Percentiles rank a stretch among this genome's conserved stretches.
Evolutionary conservation across 2,888 invertebrate species (phyloP).

Genomic region (Apomyelois bistriatella): DNA sequence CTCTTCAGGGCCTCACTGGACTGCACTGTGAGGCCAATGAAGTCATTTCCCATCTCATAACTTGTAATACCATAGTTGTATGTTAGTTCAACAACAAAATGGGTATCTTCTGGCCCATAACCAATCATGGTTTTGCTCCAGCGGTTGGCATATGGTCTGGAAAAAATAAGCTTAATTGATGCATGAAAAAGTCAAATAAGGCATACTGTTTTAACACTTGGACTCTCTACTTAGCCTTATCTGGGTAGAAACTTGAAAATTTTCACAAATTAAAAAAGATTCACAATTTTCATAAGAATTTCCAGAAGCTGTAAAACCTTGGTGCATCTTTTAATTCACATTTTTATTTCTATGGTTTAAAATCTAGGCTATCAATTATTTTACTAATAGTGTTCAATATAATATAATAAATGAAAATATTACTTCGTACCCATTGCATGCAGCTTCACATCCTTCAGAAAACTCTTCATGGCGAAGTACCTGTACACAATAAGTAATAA

Average conservation of each 20-base stretch:
- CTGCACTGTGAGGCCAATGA: constrained; percentile 90
- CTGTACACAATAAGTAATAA: constrained; percentile 57
- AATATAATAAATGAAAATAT: background rate
- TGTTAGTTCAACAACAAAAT: constrained; percentile 97
- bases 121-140: constrained; percentile 99
- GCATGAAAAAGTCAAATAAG: too few species aligned
- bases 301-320: too few species aligned
- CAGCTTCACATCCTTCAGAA: constrained; percentile 96
- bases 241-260: too few species aligned
- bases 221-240: too few species aligned
- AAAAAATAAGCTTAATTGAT: background rate
- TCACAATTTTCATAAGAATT: too few species aligned
- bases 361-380: too few species aligned
- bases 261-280: too few species aligned
- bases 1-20: constrained; percentile 87
- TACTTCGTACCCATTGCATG: constrained; percentile 93
- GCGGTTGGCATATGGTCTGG: constrained; percentile 96
- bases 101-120: constrained; percentile 95
- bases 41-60: constrained; percentile 96
- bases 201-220: too few species aligned
- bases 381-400: too few species aligned
- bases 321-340: too few species aligned
- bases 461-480: constrained; percentile 98
- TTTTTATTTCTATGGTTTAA: too few species aligned
- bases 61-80: constrained; percentile 96